A percentile compares a stretch with the other conserved stretches of the same genome.
Conservation (phyloP, 64 coral and sea anemone genomes). For the Anthopleura sola region DNA sequence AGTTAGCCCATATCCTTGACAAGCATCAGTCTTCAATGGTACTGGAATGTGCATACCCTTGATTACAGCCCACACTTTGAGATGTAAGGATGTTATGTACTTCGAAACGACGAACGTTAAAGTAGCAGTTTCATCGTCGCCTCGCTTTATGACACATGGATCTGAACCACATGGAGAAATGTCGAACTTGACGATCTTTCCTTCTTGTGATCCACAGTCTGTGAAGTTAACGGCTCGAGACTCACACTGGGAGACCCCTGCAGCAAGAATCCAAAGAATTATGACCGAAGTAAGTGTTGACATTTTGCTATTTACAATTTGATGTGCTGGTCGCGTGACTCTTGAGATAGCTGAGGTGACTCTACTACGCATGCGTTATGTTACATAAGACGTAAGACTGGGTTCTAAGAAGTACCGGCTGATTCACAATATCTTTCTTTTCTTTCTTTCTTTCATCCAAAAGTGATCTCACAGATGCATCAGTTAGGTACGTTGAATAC, state of each 20-base stretch:
- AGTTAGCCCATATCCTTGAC: background rate
- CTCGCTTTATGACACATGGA: slow-evolving; percentile 22
- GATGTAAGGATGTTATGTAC: background rate
- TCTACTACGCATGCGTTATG: background rate
- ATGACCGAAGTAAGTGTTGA: background rate
- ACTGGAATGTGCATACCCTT: background rate
- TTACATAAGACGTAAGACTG: background rate
- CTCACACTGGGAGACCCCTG: background rate
- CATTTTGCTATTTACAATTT: background rate
- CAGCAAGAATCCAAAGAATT: background rate
- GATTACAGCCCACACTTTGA: slow-evolving; percentile 1
- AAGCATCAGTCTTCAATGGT: background rate
- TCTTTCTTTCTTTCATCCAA: too few species aligned
- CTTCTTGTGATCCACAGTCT: slow-evolving; percentile 32
- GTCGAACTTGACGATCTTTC: background rate
- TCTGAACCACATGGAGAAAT: slow-evolving; percentile 1
- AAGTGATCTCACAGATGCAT: too few species aligned
- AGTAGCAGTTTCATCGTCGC: slow-evolving; percentile 1
- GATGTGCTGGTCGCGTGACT: background rate
- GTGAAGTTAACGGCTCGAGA: background rate
- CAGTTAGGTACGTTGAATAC: too few species aligned
- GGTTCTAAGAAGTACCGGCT: background rate
- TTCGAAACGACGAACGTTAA: slow-evolving; percentile 5
- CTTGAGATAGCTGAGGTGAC: background rate
- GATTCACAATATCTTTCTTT: background rate